A percentile compares a stretch with the other conserved stretches of the same genome.
These are phyloP conservation scores for Hirtodrosophila duncani DNA, from an alignment of 2,888 invertebrate genomes.

Conservation along the genomic window DNA sequence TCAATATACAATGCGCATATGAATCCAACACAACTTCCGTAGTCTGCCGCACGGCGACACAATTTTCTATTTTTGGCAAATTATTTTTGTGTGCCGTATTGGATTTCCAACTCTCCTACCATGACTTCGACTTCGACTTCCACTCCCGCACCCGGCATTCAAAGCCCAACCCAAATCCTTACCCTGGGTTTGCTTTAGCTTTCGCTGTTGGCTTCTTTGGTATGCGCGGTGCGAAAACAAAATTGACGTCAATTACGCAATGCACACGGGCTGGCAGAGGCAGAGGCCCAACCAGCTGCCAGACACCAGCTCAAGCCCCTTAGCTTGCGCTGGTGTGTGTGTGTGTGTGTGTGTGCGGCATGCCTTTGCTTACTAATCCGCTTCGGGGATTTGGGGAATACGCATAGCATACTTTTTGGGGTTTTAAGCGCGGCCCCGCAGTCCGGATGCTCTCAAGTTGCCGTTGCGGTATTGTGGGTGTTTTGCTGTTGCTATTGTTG, in stretches of 20 bases:
- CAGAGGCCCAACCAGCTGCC: conserved; percentile 36
- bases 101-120: conserved; percentile 64
- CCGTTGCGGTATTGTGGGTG: conserved; percentile 17
- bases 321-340: too few species aligned
- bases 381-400: conserved; percentile 78
- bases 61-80: conserved; percentile 72
- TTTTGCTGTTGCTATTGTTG: conserved; percentile 15
- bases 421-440: conserved; percentile 45
- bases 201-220: conserved; percentile 39
- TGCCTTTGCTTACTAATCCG: conserved; percentile 72
- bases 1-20: background rate
- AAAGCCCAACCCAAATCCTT: too few species aligned
- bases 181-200: background rate
- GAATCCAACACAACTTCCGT: too few species aligned
- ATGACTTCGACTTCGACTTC: conserved; percentile 3
- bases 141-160: too few species aligned
- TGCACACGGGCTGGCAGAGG: conserved; percentile 51
- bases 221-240: conserved; percentile 78
- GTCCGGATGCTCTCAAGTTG: conserved; percentile 52
- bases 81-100: conserved; percentile 68
- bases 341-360: too few species aligned
- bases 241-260: conserved; percentile 79
- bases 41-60: conserved; percentile 56
- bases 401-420: conserved; percentile 69
- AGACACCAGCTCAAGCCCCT: conserved; percentile 7